A percentile compares a stretch with the other conserved stretches of the same genome.
Conservation (phyloP, 1,140 invertebrate species). For the Dreissena rostriformis region DNA sequence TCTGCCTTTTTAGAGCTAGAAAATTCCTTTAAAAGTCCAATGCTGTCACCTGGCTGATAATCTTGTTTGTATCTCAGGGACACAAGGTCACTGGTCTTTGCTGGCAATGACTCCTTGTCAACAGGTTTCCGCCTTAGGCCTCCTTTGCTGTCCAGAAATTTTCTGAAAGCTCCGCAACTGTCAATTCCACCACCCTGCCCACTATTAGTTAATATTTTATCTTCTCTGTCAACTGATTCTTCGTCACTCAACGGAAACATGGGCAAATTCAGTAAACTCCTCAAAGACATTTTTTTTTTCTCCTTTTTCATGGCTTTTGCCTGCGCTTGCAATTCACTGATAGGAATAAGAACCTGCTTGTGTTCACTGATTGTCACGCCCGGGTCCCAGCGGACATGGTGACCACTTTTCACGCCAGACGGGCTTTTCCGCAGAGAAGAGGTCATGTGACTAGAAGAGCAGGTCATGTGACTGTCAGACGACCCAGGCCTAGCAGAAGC, state of each 20-base stretch:
- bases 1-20: conserved; percentile 8
- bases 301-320: conserved; percentile 24
- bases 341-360: not conserved
- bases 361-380: conserved; percentile 28
- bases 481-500: conserved; percentile 35
- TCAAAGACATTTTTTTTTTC: conserved; percentile 48
- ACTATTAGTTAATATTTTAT: not conserved
- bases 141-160: conserved; percentile 21
- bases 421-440: conserved; percentile 51
- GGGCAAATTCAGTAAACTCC: conserved; percentile 42
- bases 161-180: conserved; percentile 26
- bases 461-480: conserved; percentile 43
- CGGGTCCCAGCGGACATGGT: conserved; percentile 50
- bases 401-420: conserved; percentile 36
- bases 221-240: conserved; percentile 17
- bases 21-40: not conserved
- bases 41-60: not conserved
- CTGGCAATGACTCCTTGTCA: conserved; percentile 2
- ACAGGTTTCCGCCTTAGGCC: conserved; percentile 2
- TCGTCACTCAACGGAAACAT: conserved; percentile 51
- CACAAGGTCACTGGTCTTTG: conserved; percentile 19
- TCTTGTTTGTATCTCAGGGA: conserved; percentile 43
- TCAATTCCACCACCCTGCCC: not conserved
- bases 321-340: not conserved
- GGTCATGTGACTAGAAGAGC: no score